phyloP scores from a whole-genome alignment of 2,797 vertebrate species.

The Anableps anableps region DNA sequence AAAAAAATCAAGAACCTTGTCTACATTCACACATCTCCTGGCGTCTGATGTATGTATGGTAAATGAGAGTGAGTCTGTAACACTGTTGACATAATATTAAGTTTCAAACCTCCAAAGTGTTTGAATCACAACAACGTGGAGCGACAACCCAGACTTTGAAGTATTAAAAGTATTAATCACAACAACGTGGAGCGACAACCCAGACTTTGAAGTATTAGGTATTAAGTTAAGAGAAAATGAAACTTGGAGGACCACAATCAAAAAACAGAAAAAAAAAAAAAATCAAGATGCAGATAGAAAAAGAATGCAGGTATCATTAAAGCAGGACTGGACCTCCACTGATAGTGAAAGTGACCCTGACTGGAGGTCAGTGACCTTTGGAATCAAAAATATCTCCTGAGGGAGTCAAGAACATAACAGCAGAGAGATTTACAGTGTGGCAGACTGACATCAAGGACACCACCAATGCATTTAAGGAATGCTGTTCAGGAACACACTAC shows the following conservation, averaged over 20 bases:
- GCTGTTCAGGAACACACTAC: conserved; percentile 22
- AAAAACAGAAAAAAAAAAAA: conserved; percentile 1
- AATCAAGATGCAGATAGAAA: conserved; percentile 40
- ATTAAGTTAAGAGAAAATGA: background rate
- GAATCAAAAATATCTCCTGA: conserved; percentile 61
- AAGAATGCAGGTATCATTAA: conserved; percentile 48
- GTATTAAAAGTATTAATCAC: background rate
- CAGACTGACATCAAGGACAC: conserved; percentile 44
- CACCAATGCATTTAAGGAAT: conserved; percentile 35
- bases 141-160: background rate
- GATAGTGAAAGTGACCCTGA: conserved; percentile 70
- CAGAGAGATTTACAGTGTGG: conserved; percentile 52
- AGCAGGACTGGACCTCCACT: conserved; percentile 51
- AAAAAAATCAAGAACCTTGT: conserved; percentile 6
- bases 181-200: background rate
- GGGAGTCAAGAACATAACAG: conserved; percentile 36
- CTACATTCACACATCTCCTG: conserved; percentile 8
- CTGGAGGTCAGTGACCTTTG: conserved; percentile 61
- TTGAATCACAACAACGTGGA: background rate
- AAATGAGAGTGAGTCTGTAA: background rate
- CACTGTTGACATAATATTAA: background rate
- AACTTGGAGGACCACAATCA: background rate
- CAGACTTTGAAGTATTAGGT: background rate
- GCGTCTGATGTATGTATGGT: too few species aligned
- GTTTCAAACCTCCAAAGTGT: background rate